These are phyloP conservation scores for Arothron firmamentum DNA, from an alignment of 2,113 vertebrate genomes.

Conservation along the genomic window DNA sequence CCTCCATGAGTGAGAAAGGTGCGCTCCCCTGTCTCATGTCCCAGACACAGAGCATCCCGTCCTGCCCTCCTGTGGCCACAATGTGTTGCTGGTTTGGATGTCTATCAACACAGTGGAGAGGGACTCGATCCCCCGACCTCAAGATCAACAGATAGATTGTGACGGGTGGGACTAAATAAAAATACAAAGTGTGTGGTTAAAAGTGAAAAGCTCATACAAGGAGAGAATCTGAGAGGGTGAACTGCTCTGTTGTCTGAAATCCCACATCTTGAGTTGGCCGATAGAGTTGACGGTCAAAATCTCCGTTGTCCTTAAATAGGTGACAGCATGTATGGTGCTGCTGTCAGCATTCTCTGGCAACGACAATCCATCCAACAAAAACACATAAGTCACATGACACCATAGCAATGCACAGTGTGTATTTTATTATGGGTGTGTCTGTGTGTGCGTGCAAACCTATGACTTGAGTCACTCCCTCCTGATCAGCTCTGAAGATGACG, in stretches of 20 bases:
- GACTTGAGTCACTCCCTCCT: constrained; percentile 78
- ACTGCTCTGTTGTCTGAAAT: constrained; percentile 88
- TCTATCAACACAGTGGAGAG: constrained; percentile 91
- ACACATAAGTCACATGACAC: background rate
- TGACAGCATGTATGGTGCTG: constrained; percentile 92
- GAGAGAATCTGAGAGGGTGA: constrained; percentile 91
- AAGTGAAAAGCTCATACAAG: constrained; percentile 74
- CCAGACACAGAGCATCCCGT: constrained; percentile 97
- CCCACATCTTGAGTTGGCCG: constrained; percentile 96
- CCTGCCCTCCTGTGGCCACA: constrained; percentile 92
- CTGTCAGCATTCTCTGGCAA: constrained; percentile 91
- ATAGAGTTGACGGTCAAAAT: constrained; percentile 96
- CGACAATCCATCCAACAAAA: background rate
- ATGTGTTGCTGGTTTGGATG: constrained; percentile 97
- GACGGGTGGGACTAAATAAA: background rate
- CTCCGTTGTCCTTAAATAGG: constrained; percentile 89
- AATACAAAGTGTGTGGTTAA: background rate
- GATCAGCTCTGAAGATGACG: constrained; percentile 85
- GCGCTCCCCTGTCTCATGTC: constrained; percentile 87
- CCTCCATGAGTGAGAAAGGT: constrained; percentile 92
- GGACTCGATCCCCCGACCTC: constrained; percentile 88
- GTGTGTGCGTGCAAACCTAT: too few species aligned
- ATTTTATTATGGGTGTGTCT: background rate
- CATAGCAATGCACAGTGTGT: background rate
- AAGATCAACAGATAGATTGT: background rate